Evolutionary conservation across 2,888 invertebrate genomes (phyloP).

Genomic region (Tanypteryx hageni): DNA sequence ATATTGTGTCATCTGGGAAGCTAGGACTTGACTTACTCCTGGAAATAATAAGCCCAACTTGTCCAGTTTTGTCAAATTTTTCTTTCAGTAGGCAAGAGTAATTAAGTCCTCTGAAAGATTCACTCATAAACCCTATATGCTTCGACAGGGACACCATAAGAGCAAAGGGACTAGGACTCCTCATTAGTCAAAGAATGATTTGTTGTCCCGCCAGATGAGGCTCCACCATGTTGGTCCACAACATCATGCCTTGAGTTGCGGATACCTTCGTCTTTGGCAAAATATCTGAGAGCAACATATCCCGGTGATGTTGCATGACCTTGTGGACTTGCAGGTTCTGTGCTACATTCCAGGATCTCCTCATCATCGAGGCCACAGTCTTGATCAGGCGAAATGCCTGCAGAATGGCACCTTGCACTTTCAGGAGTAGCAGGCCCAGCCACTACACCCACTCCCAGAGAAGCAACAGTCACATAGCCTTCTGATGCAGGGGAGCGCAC

Average conservation of each 20-base stretch:
- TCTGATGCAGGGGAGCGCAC: neutral
- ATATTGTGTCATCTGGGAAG: constrained; percentile 25
- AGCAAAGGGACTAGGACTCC: constrained; percentile 53
- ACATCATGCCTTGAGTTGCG: constrained; percentile 29
- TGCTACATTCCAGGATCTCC: constrained; percentile 29
- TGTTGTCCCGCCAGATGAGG: constrained; percentile 1
- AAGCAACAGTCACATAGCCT: constrained; percentile 59
- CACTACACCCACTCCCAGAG: neutral
- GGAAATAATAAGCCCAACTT: constrained; percentile 12
- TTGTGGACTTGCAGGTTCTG: neutral
- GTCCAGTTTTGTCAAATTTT: neutral
- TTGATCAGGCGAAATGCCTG: neutral
- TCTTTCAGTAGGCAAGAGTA: neutral
- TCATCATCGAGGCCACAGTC: constrained; percentile 25
- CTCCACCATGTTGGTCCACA: neutral
- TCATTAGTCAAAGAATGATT: constrained; percentile 49
- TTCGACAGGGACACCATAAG: neutral
- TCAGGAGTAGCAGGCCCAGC: neutral
- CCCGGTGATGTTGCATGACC: constrained; percentile 38
- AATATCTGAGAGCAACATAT: constrained; percentile 57
- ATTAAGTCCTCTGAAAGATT: neutral
- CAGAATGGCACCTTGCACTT: constrained; percentile 36
- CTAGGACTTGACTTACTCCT: constrained; percentile 13
- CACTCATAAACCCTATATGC: neutral
- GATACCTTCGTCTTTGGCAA: constrained; percentile 57